Conservation (phyloP, 2,113 vertebrate species). For the Zosterops hypoxanthus region DNA sequence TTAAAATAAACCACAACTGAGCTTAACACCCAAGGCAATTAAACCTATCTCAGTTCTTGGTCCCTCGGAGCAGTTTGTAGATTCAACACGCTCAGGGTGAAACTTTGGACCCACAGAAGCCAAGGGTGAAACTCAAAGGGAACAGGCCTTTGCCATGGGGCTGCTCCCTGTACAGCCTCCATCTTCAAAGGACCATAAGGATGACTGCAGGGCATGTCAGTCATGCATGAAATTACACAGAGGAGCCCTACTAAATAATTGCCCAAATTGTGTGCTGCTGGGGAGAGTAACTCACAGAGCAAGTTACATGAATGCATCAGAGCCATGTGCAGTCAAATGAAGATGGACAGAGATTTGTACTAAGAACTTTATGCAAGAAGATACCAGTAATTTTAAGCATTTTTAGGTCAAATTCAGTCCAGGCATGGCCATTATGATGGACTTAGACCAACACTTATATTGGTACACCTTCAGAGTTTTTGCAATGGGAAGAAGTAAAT, state of each 20-base stretch:
- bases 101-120: neutral
- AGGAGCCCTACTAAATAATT: slow-evolving; percentile 35
- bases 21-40: slow-evolving; percentile 37
- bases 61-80: neutral
- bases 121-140: neutral
- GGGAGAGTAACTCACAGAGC: neutral
- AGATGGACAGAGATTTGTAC: neutral
- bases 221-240: slow-evolving; percentile 44
- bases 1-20: slow-evolving; percentile 44
- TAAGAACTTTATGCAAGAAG: neutral
- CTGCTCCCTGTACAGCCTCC: neutral
- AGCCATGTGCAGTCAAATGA: neutral
- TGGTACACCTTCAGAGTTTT: neutral
- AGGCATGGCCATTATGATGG: neutral
- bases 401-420: neutral
- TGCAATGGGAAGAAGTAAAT: neutral
- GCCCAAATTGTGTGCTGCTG: neutral
- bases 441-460: neutral
- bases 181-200: slow-evolving; percentile 31
- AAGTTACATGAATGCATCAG: neutral
- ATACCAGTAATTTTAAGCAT: neutral
- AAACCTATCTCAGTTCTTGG: slow-evolving; percentile 1
- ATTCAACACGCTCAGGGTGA: neutral
- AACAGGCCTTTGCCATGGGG: neutral
- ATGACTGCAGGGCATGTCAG: slow-evolving; percentile 1